Conservation (phyloP, 2,797 vertebrate species). For the Xiphorhynchus erythropygius region DNA sequence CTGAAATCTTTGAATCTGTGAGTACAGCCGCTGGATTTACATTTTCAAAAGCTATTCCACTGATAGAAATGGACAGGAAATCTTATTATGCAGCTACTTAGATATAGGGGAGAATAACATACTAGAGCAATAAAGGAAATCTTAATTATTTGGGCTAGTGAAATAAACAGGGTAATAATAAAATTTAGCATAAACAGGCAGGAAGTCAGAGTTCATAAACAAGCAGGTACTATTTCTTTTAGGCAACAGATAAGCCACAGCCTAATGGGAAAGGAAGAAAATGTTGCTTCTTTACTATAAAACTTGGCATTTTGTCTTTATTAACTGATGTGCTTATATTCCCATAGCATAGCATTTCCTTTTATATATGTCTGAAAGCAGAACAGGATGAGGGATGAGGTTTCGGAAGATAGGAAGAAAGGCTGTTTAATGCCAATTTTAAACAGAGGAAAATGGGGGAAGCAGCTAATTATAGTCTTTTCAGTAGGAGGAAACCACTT, state of each 20-base stretch:
- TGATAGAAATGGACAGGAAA: background rate
- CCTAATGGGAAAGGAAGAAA: background rate
- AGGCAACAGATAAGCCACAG: background rate
- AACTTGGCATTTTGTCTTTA: background rate
- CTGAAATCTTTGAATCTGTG: background rate
- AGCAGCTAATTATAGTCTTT: slow-evolving; percentile 49
- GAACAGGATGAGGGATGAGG: background rate
- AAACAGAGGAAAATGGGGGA: slow-evolving; percentile 9
- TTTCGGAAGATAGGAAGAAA: slow-evolving; percentile 2
- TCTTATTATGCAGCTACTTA: background rate
- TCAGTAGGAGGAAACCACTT: slow-evolving; percentile 12
- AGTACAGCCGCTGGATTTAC: background rate
- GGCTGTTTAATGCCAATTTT: background rate
- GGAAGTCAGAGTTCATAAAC: background rate
- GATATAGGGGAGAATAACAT: background rate
- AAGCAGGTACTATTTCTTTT: background rate
- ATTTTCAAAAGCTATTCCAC: background rate
- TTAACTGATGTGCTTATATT: background rate
- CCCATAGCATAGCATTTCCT: background rate
- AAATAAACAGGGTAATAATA: background rate
- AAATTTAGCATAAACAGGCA: background rate
- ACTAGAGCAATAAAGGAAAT: background rate
- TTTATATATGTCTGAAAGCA: background rate
- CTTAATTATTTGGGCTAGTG: background rate
- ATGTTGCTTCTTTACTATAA: background rate